Base-by-base conservation (phyloP, 1,140 invertebrate species). In the Epicauta chinensis region DNA sequence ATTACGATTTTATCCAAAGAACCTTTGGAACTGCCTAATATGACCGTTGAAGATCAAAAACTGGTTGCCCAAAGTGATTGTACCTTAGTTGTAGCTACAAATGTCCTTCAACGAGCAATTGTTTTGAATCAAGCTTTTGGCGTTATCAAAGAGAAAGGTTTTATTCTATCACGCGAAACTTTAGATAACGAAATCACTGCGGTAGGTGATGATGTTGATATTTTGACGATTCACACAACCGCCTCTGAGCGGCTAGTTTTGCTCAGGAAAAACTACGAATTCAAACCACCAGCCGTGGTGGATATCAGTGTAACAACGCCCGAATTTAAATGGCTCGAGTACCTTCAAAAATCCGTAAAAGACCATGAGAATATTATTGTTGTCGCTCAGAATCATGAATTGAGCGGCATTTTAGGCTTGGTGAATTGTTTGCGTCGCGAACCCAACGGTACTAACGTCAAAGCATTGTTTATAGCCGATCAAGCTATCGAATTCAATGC, bases 331-430 rank as follows among this genome's bases (percentile, higher is more conserved):
- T 82, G 80, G 80, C 42, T 82, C 2, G 30, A 61, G 2, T 55
- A 73, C 17, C 56, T 81, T 15, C 77, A 82, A 65, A 73, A 76
- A 38, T 70, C 75, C 9, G 58, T 81, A 1, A 75, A 80, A 53
- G 73, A 77, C 57, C 69, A 71, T 3, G 73, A 71, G 2, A 70
- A 74, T 39, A 58, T 83, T n/a, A 63, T 87, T 3, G 57, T 85
- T 0, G 77, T 81, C 37, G 71, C 74, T 5, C 75, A 82, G 67
- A 75, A 78, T 57, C 80, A 83, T 51, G 67, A 69, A 14, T 67
- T 79, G 3, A 87, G 79, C 71, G 93, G 94, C 29, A 71, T 93
- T 10, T 61, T 95, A 16, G 93, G 94, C 11, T 70, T 97, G 12
- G 76, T 85, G 0, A 89, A 89, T 44, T 89, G 86, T 62, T 53